Evolutionary conservation across 2,797 vertebrate species (phyloP), one percentile per base, ranked within the genome.

Genomic region (Coregonus suidteri): DNA sequence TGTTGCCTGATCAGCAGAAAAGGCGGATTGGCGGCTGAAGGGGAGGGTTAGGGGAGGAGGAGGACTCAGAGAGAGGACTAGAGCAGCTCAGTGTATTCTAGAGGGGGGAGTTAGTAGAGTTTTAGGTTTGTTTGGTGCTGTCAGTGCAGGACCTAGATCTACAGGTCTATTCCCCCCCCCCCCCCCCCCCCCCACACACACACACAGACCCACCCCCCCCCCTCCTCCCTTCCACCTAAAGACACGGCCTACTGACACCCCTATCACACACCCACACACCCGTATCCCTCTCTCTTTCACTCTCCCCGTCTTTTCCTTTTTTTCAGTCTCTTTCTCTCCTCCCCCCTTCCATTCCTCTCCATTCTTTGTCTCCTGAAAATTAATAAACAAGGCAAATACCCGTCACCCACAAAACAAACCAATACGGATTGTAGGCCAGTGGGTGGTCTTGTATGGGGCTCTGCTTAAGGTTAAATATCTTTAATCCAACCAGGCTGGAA

Each of bases 381-480:
- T 16, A 84, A 87, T 88, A 90, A 89, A 92, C 85, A 86, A 86
- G 79, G 73, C 76, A 85, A 86, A 85, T 79, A 81, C 79, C 83
- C 76, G 69, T 89, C 79, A 82, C 68, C 53, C 80, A 74, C 71
- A 83, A 85, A 86, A 78, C 67, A 78, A 85, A 83, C 66, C 71
- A 66, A 77, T 71, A 30, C 52, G 65, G 75, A 79, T 77, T 76
- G 73, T 75, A 73, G 78, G 79, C 41, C 56, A 79, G 81, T 91
- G 89, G 87, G 90, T 92, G 90, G 92, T 92, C 92, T 77, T 67
- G 77, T 75, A 62, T 80, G 52, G 76, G 59, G 76, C 83, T 89
- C 85, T 86, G 81, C 78, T 83, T 87, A 85, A 89, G 84, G 85
- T 91, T 89, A 88, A 88, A 86, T 86, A 84, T 87, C 78, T 91